Evolutionary conservation across 2,113 vertebrate species (phyloP), one percentile per base, ranked within the genome.

Genomic region (Callaeas wilsoni): DNA sequence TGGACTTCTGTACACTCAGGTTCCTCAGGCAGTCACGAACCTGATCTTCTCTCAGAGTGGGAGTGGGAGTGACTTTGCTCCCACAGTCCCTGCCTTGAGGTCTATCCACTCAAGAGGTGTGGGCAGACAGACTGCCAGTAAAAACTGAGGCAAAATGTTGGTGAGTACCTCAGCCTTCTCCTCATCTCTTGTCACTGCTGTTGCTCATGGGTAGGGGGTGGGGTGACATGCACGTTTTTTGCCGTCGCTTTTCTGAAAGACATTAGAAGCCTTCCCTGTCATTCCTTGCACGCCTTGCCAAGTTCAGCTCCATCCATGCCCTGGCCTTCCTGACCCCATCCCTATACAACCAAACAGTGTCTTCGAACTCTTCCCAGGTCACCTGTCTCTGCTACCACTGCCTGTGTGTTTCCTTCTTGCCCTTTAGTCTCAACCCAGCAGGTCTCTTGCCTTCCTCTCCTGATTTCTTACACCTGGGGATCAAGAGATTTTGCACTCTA

Each of bases 281-380:
- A 18, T 14, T 53, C 37, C 60, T 16, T 44, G 23, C 4, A 18
- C 49, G 27, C 37, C 32, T 50, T 76, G 33, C 29, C 29, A 41
- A 20, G 13, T 64, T 64, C 63, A 87, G 18, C 13, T 73, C 57
- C 47, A 70, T 30, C 16, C 4, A 7, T 0, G 0, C 22, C 33
- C 60, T 62, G 37, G 10, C n/a, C 29, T 53, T 76, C 57, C 81
- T 53, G 52, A 62, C 6, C 5, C 20, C 20, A 52, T 29, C 52
- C 50, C 37, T 47, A 56, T 18, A 52, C 4, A 67, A 49, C 0
- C 5, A 5, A 30, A 26, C 6, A 33, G 47, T 1, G 1, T 30
- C 52, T 25, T 17, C 39, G 6, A 9, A 29, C 30, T 53, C 11
- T 46, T 71, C 30, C 25, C n/a, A 71, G 21, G n/a, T 46, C 9